Conservation (phyloP, 2,797 vertebrate species). For the Anomalospiza imberbis region DNA sequence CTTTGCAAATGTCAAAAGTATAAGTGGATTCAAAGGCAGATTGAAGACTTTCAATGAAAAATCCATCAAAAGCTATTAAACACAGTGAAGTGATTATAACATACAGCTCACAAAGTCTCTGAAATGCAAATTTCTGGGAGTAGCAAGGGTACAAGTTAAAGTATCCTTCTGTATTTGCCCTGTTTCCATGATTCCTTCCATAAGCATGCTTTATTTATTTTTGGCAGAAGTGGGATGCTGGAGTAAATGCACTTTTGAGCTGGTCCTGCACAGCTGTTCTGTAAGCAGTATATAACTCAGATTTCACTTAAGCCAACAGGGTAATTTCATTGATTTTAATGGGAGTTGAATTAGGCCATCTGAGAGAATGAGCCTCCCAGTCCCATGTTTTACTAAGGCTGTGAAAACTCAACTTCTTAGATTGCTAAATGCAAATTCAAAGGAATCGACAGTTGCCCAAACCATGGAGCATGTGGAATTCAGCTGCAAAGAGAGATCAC, state of each 20-base stretch:
- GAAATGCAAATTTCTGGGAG: neutral
- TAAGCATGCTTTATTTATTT: neutral
- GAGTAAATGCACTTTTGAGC: neutral
- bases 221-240: neutral
- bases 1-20: neutral
- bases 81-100: neutral
- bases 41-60: slow-evolving; percentile 5
- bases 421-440: neutral
- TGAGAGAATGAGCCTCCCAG: neutral
- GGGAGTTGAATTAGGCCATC: neutral
- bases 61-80: slow-evolving; percentile 1
- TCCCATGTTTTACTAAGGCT: neutral
- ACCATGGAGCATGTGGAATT: neutral
- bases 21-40: slow-evolving; percentile 28
- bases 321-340: neutral
- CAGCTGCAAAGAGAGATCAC: neutral
- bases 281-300: neutral
- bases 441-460: neutral
- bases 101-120: neutral
- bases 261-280: neutral
- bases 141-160: neutral
- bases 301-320: neutral
- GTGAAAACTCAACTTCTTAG: neutral
- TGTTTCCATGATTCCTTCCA: neutral
- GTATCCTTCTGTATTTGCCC: neutral